A percentile compares a stretch with the other conserved stretches of the same genome.
Evolutionary conservation across 2,888 invertebrate species (phyloP).

Genomic region (Pemphredon lugubris): DNA sequence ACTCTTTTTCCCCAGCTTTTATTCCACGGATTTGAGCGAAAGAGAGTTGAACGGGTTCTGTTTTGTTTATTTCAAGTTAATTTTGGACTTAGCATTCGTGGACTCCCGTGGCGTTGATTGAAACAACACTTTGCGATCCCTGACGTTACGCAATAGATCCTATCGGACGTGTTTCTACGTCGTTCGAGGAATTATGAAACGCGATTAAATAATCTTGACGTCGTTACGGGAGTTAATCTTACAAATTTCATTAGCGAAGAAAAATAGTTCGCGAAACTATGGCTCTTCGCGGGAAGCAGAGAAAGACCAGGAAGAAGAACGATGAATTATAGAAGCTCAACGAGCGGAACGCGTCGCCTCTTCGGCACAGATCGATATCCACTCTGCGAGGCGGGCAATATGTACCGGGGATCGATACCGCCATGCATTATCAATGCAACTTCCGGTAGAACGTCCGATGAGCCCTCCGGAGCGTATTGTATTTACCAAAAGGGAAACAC

Average conservation of each 20-base stretch:
- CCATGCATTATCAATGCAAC: slow-evolving; percentile 55
- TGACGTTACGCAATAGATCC: too few species aligned
- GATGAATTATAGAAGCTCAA: slow-evolving; percentile 59
- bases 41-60: background rate
- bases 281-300: slow-evolving; percentile 20
- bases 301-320: slow-evolving; percentile 58
- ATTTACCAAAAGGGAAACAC: slow-evolving; percentile 17
- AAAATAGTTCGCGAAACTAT: slow-evolving; percentile 14
- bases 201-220: too few species aligned
- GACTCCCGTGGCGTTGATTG: background rate
- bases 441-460: slow-evolving; percentile 25
- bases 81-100: too few species aligned
- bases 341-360: slow-evolving; percentile 43
- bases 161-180: too few species aligned
- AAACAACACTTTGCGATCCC: slow-evolving; percentile 1
- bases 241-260: too few species aligned
- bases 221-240: too few species aligned
- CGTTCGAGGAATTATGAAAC: too few species aligned
- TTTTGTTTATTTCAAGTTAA: background rate
- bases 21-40: background rate
- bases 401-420: slow-evolving; percentile 52
- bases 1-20: too few species aligned
- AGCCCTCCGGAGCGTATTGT: slow-evolving; percentile 17
- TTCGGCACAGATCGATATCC: slow-evolving; percentile 52
- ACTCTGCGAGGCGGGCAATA: slow-evolving; percentile 40